These are phyloP conservation scores for pig (Sus scrofa) DNA, from an alignment of 2,113 vertebrate species.

Conservation along the genomic window DNA sequence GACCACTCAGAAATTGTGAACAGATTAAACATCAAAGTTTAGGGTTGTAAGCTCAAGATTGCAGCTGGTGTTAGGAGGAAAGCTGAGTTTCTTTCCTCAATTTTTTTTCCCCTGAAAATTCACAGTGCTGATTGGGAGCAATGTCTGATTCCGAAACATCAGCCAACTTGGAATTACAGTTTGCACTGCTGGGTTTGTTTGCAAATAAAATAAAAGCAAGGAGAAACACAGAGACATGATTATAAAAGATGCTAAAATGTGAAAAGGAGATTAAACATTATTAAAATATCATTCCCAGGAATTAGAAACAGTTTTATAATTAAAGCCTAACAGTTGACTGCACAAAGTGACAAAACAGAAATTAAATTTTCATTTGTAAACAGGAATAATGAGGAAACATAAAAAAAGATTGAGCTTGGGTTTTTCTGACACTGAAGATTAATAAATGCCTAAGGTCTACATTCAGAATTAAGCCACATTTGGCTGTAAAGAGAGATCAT, in stretches of 20 bases:
- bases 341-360: slow-evolving; percentile 58
- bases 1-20: not conserved
- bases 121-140: not conserved
- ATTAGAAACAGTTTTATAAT: slow-evolving; percentile 70
- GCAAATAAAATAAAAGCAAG: slow-evolving; percentile 65
- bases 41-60: not conserved
- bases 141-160: not conserved
- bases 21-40: not conserved
- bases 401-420: not conserved
- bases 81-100: not conserved
- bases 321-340: slow-evolving; percentile 69
- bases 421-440: not conserved
- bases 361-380: slow-evolving; percentile 74
- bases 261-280: slow-evolving; percentile 67
- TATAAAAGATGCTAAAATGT: slow-evolving; percentile 50
- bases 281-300: slow-evolving; percentile 66
- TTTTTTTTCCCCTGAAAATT: not conserved
- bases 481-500: not conserved
- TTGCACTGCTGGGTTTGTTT: slow-evolving; percentile 10
- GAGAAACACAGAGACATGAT: slow-evolving; percentile 22
- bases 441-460: slow-evolving; percentile 5
- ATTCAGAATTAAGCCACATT: slow-evolving; percentile 61
- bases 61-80: not conserved
- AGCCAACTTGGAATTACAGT: not conserved
- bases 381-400: slow-evolving; percentile 57